Percentiles rank a stretch among this genome's conserved stretches.
Evolutionary conservation across 2,888 invertebrate species (phyloP).

Genomic region (Sphaeridia pumilis): DNA sequence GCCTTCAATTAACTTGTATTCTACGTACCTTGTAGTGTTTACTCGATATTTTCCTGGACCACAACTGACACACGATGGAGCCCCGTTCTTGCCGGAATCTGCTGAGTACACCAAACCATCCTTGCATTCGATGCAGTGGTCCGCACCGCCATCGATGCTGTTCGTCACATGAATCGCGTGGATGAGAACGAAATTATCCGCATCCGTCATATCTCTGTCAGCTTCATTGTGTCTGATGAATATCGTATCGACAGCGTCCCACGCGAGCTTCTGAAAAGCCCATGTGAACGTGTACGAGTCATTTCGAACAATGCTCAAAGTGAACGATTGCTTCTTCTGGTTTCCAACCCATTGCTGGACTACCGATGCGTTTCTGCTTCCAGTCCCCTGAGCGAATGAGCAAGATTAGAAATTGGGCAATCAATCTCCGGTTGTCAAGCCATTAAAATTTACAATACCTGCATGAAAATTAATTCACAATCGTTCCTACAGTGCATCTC

Average conservation of each 20-base stretch:
- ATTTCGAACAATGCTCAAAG: conserved; percentile 40
- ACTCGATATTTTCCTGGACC: conserved; percentile 23
- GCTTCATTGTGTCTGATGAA: too few species aligned
- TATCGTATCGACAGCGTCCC: conserved; percentile 26
- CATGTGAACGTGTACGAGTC: conserved; percentile 43
- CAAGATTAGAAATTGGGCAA: too few species aligned
- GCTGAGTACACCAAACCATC: conserved; percentile 37
- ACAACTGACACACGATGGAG: conserved; percentile 25
- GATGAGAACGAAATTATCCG: conserved; percentile 43
- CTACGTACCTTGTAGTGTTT: conserved; percentile 2
- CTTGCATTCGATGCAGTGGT: conserved; percentile 44
- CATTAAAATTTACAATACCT: too few species aligned
- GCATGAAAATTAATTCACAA: conserved; percentile 46
- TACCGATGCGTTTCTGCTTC: conserved; percentile 40
- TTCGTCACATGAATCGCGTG: conserved; percentile 47
- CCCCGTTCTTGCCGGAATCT: conserved; percentile 8
- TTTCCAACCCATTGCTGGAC: conserved; percentile 42
- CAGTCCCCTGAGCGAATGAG: conserved; percentile 40
- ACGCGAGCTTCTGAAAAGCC: conserved; percentile 41
- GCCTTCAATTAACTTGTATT: too few species aligned
- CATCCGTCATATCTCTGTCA: conserved; percentile 21
- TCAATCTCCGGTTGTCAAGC: too few species aligned
- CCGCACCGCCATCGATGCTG: conserved; percentile 46
- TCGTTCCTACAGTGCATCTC: conserved; percentile 44
- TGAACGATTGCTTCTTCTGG: conserved; percentile 38